A percentile compares a stretch with the other conserved stretches of the same genome.
Conservation (phyloP, 2,113 vertebrate species). For the Falco punctatus region DNA sequence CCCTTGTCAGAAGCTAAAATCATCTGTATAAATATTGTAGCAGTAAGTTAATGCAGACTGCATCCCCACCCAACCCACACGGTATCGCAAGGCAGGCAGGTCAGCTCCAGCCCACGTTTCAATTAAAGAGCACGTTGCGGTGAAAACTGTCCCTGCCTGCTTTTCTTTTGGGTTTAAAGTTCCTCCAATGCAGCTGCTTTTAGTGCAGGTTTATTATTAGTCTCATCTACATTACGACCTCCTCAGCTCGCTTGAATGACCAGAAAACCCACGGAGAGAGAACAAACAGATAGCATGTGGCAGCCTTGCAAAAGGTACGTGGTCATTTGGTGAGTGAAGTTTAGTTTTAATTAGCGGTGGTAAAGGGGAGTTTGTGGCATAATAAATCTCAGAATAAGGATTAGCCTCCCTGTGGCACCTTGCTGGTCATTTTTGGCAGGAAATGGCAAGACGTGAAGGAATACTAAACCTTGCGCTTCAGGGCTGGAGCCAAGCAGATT, state of each 20-base stretch:
- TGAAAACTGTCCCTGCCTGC: background rate
- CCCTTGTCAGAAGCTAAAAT: background rate
- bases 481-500: background rate
- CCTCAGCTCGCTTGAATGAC: background rate
- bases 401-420: background rate
- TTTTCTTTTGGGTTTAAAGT: background rate
- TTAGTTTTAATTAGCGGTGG: background rate
- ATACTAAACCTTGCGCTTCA: background rate
- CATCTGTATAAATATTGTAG: background rate
- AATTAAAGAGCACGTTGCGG: background rate
- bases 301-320: background rate
- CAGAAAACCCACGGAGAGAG: background rate
- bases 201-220: conserved; percentile 9
- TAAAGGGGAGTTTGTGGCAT: background rate
- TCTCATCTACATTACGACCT: background rate
- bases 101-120: background rate
- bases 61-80: background rate
- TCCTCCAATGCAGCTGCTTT: background rate
- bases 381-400: background rate
- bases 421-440: background rate
- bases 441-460: background rate
- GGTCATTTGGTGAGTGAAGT: background rate
- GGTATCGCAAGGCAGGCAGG: background rate
- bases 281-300: background rate
- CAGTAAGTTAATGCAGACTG: background rate